A percentile compares a stretch with the other conserved stretches of the same genome.
phyloP scores from a whole-genome alignment of 2,888 invertebrate species.

The Loripinus fragilis region DNA sequence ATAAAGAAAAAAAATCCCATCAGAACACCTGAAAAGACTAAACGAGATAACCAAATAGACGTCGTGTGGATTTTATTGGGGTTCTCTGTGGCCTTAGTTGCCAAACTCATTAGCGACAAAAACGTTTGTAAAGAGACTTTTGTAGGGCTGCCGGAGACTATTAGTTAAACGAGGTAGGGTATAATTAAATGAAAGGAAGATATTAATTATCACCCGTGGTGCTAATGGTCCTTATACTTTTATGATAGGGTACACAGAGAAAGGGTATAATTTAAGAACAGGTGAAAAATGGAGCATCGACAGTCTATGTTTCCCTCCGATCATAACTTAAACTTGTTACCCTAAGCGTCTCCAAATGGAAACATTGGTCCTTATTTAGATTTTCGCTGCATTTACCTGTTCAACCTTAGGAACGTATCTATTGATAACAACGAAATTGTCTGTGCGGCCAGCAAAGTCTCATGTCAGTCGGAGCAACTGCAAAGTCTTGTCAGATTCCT shows the following conservation, averaged over 20 bases:
- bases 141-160: neutral
- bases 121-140: conserved; percentile 4
- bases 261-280: conserved; percentile 1
- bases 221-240: conserved; percentile 8
- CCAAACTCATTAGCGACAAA: conserved; percentile 13
- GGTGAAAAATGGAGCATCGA: neutral
- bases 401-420: no score
- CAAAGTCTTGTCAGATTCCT: no score
- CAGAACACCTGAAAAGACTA: neutral
- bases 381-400: no score
- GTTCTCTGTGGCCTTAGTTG: neutral
- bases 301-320: neutral
- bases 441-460: no score
- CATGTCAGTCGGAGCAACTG: no score
- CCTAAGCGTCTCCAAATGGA: no score
- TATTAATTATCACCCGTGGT: conserved; percentile 22
- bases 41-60: neutral
- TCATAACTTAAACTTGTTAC: no score
- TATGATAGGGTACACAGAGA: conserved; percentile 6
- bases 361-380: no score
- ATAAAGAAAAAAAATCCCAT: neutral
- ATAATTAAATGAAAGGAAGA: conserved; percentile 34
- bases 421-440: no score
- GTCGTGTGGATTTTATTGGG: conserved; percentile 9
- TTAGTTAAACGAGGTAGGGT: conserved; percentile 25